Percentiles rank a stretch among this genome's conserved stretches.
Conservation (phyloP, 2,797 vertebrate species). For the Simalia tracyae region DNA sequence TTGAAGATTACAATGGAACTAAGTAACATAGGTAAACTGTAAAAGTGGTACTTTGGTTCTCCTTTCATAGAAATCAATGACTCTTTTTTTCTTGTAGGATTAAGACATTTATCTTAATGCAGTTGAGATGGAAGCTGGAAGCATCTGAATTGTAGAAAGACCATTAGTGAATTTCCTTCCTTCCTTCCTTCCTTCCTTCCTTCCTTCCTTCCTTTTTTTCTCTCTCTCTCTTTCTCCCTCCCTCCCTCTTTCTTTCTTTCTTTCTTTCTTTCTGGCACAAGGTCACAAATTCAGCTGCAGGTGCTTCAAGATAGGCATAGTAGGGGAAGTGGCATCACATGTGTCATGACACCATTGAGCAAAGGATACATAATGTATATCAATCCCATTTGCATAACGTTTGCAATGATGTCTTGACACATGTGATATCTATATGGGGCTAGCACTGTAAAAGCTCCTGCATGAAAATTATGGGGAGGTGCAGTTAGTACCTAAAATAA, state of each 20-base stretch:
- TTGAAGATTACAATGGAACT: conserved; percentile 22
- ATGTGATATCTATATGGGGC: neutral
- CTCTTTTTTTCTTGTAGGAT: neutral
- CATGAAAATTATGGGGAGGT: neutral
- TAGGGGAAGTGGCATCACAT: neutral
- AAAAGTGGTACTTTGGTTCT: neutral
- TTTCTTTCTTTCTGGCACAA: no score
- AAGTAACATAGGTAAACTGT: neutral
- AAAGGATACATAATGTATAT: neutral
- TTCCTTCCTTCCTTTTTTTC: no score
- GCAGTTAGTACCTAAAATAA: neutral
- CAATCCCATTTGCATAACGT: neutral
- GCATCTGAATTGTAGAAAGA: neutral
- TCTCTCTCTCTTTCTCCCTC: neutral
- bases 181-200: no score
- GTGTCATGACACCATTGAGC: neutral
- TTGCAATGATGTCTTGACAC: neutral
- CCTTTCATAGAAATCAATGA: neutral
- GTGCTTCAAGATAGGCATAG: neutral
- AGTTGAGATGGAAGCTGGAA: neutral
- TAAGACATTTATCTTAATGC: neutral
- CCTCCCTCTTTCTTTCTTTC: no score
- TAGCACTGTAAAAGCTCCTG: neutral
- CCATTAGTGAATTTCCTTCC: neutral
- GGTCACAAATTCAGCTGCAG: neutral